phyloP scores from a whole-genome alignment of 1,140 invertebrate species.

The Lineus longissimus region DNA sequence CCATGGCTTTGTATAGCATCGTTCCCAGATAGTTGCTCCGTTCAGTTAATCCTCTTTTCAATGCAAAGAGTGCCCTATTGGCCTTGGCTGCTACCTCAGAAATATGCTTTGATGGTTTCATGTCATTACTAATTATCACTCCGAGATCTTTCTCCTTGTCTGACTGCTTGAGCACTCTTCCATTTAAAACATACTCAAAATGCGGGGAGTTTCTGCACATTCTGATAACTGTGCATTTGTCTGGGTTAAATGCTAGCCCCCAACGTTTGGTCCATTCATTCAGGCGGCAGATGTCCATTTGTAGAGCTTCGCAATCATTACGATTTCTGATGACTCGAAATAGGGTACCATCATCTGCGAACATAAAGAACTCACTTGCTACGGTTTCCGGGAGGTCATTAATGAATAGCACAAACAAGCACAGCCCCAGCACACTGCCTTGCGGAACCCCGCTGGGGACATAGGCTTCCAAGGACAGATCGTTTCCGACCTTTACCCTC shows the following conservation, averaged over 20 bases:
- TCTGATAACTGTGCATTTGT: background rate
- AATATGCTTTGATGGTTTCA: background rate
- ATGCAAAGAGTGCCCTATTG: background rate
- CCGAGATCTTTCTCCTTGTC: background rate
- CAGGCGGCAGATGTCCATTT: background rate
- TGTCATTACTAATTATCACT: background rate
- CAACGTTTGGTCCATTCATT: background rate
- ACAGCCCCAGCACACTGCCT: constrained; percentile 21
- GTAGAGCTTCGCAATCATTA: background rate
- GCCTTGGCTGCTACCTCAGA: background rate
- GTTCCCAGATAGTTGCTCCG: background rate
- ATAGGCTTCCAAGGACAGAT: too few relatives aligned
- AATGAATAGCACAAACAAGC: constrained; percentile 22
- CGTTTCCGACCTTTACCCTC: background rate
- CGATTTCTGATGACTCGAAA: background rate
- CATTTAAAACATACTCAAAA: background rate
- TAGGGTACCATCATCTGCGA: constrained; percentile 19
- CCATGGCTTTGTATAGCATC: background rate
- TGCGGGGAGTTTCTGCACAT: background rate
- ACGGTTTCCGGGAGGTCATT: constrained; percentile 17
- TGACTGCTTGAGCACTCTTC: background rate
- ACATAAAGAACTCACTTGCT: background rate
- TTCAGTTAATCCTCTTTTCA: background rate
- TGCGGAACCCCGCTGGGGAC: constrained; percentile 18
- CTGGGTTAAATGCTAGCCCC: background rate